phyloP scores from a whole-genome alignment of 37 sponge, comb jelly and placozoan species.

The Crambe crambe region DNA sequence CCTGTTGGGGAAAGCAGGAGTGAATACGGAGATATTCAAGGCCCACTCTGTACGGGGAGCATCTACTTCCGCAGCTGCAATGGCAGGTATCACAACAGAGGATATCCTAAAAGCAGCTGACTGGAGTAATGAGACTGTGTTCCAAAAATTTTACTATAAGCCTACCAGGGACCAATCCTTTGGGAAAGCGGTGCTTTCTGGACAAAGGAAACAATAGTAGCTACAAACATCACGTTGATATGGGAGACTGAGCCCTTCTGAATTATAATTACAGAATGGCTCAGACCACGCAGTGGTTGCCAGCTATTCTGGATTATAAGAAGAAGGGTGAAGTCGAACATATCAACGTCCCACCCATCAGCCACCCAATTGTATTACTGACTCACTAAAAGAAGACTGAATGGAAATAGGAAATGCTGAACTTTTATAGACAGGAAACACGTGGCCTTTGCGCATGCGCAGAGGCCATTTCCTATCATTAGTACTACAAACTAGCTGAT shows the following conservation, averaged over 20 bases:
- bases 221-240: slow-evolving; percentile 33
- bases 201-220: not conserved
- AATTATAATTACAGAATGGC: slow-evolving; percentile 44
- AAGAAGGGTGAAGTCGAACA: too few relatives aligned
- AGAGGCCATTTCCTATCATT: too few relatives aligned
- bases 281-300: slow-evolving; percentile 33
- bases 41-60: slow-evolving; percentile 6
- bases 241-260: slow-evolving; percentile 50
- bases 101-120: slow-evolving; percentile 44
- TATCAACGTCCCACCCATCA: not conserved
- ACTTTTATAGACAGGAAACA: too few relatives aligned
- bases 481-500: too few relatives aligned
- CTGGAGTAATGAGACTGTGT: slow-evolving; percentile 37
- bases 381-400: too few relatives aligned
- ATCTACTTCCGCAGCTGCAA: slow-evolving; percentile 5
- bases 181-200: too few relatives aligned
- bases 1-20: not conserved
- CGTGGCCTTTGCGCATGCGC: too few relatives aligned
- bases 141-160: slow-evolving; percentile 48
- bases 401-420: too few relatives aligned
- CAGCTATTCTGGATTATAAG: slow-evolving; percentile 30
- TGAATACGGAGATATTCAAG: slow-evolving; percentile 22
- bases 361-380: too few relatives aligned
- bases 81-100: slow-evolving; percentile 20
- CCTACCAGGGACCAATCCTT: not conserved